phyloP scores from a whole-genome alignment of 2,113 vertebrate genomes.

The Syrmaticus mikado region DNA sequence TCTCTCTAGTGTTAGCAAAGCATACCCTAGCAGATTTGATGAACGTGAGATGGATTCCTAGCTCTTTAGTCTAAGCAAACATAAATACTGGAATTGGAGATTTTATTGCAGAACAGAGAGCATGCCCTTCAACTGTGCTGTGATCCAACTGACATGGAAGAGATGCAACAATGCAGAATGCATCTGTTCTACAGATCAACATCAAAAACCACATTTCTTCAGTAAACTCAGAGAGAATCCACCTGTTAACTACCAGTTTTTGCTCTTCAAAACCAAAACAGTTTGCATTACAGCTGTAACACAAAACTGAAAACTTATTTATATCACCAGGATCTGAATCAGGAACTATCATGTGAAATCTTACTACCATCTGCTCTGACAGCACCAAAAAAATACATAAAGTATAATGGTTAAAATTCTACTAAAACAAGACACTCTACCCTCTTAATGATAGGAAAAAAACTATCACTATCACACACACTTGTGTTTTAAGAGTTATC shows the following conservation, averaged over 20 bases:
- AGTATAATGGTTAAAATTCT: background rate
- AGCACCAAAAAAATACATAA: background rate
- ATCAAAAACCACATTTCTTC: background rate
- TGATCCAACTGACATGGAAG: background rate
- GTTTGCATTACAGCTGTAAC: background rate
- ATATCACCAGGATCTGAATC: background rate
- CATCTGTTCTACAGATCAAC: background rate
- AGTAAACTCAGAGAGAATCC: background rate
- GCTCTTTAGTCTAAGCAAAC: background rate
- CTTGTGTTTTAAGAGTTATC: background rate
- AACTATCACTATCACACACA: background rate
- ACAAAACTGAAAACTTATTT: background rate
- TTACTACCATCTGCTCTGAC: background rate
- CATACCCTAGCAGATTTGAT: background rate
- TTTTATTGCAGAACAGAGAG: background rate
- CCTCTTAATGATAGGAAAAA: rapidly evolving
- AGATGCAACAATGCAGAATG: background rate
- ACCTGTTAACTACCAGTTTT: background rate
- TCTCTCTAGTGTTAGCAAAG: background rate
- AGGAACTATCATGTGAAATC: background rate
- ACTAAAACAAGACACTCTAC: background rate
- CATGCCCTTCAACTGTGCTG: background rate
- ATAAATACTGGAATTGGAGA: background rate
- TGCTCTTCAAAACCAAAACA: background rate
- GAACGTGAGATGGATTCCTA: background rate